Percentiles rank a stretch among this genome's conserved stretches.
Conservation (phyloP, 1,140 invertebrate species). For the Panulirus ornatus region DNA sequence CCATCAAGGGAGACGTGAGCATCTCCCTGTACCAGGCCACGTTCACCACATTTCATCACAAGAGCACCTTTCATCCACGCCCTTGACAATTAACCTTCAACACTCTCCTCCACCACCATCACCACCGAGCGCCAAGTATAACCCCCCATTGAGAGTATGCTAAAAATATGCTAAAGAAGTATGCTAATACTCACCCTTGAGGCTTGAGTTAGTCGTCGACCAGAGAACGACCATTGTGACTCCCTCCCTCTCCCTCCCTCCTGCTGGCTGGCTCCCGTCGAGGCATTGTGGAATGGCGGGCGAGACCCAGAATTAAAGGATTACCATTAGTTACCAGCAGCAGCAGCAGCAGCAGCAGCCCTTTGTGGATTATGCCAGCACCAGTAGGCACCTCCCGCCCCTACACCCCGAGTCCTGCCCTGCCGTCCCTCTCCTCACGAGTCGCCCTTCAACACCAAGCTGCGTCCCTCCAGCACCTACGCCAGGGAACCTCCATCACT, state of each 20-base stretch:
- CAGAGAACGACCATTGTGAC: conserved; percentile 9
- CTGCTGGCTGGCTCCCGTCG: conserved; percentile 17
- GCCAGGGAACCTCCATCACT: too few species aligned
- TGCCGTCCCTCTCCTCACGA: too few species aligned
- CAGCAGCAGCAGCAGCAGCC: too few species aligned
- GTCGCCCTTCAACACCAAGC: too few species aligned
- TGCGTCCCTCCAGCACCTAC: too few species aligned
- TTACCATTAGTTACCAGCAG: conserved; percentile 54
- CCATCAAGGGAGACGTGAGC: too few species aligned
- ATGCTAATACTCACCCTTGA: conserved; percentile 25
- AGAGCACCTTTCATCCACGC: background rate
- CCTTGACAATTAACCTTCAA: background rate
- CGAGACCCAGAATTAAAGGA: conserved; percentile 36
- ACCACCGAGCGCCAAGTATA: background rate
- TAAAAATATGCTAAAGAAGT: conserved; percentile 8
- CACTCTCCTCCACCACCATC: background rate
- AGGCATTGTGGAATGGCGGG: conserved; percentile 28
- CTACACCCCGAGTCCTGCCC: too few species aligned
- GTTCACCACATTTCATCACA: background rate
- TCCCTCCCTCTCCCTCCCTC: background rate
- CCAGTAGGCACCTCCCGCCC: too few species aligned
- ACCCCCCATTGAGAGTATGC: background rate
- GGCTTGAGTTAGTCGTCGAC: conserved; percentile 1
- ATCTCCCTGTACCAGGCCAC: too few species aligned
- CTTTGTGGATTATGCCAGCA: conserved; percentile 38